Conservation (phyloP, 2,888 invertebrate genomes). For the Drosophila fungiperda region DNA sequence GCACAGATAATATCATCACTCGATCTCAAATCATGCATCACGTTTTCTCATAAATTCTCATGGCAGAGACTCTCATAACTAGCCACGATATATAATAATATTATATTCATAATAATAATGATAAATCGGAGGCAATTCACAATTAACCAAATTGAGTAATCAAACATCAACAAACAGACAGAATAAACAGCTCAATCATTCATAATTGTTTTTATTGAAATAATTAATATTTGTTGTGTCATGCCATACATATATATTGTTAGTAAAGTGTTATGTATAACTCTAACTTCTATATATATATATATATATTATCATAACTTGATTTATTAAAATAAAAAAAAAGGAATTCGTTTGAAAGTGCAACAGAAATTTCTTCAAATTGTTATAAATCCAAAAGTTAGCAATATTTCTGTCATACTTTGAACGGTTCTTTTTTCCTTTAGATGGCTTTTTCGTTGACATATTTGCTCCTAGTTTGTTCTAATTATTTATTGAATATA, state of each 20-base stretch:
- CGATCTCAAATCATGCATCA: conserved; percentile 22
- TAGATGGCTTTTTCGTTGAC: conserved; percentile 43
- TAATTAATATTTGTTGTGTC: conserved; percentile 82
- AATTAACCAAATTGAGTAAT: conserved; percentile 30
- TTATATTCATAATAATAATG: conserved; percentile 29
- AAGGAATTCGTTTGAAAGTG: conserved; percentile 17
- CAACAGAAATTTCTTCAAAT: not conserved
- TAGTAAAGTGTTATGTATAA: conserved; percentile 74
- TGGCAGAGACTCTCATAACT: conserved; percentile 23
- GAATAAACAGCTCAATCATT: conserved; percentile 63
- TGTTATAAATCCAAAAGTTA: not conserved
- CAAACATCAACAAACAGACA: conserved; percentile 51
- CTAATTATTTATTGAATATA: conserved; percentile 29
- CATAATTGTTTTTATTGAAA: conserved; percentile 77
- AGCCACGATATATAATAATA: conserved; percentile 17
- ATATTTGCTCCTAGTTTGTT: conserved; percentile 30
- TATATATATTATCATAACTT: conserved; percentile 25
- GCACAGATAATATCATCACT: conserved; percentile 4
- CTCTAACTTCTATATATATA: conserved; percentile 68
- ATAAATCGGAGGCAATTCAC: conserved; percentile 24
- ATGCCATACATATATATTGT: conserved; percentile 81
- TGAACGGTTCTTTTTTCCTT: conserved; percentile 18
- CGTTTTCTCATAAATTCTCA: conserved; percentile 16
- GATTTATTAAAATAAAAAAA: conserved; percentile 25
- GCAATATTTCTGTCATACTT: conserved; percentile 2